phyloP scores from a whole-genome alignment of 2,113 vertebrate species.

The Cephalopterus ornatus region DNA sequence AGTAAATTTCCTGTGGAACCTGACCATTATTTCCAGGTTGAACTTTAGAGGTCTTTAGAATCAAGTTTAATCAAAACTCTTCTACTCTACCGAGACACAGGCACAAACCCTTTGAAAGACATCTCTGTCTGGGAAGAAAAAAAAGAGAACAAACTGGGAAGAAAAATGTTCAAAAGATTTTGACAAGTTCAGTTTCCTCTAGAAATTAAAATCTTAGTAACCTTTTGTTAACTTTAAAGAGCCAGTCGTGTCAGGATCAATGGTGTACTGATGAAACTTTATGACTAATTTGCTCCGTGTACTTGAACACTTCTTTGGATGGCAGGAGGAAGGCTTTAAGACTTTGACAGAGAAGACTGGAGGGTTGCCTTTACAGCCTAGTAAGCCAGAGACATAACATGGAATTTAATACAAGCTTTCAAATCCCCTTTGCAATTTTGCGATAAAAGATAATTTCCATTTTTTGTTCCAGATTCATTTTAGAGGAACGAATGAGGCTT shows the following conservation, averaged over 20 bases:
- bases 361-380: not conserved
- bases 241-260: not conserved
- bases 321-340: not conserved
- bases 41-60: not conserved
- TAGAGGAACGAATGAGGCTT: accelerated
- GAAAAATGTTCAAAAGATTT: not conserved
- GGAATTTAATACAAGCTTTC: not conserved
- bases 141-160: not conserved
- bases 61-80: not conserved
- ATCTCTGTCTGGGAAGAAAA: not conserved
- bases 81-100: not conserved
- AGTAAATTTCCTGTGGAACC: not conserved
- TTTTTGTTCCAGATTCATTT: not conserved
- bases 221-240: not conserved
- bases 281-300: not conserved
- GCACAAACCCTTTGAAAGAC: not conserved
- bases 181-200: not conserved
- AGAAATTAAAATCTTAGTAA: not conserved
- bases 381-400: not conserved
- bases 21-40: not conserved
- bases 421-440: not conserved
- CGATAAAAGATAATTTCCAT: not conserved
- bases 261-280: not conserved
- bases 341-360: not conserved
- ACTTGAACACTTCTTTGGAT: not conserved